Percentiles rank a stretch among this genome's conserved stretches.
phyloP scores from a whole-genome alignment of 1,140 invertebrate species.

The roundworm (Caenorhabditis elegans) region WBcel235 BX284605.5:308501-309000 shows the following conservation, averaged over 20 bases:
- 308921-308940: too few relatives aligned
- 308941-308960: too few relatives aligned
- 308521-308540: too few relatives aligned
- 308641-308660: not conserved
- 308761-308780: conserved; percentile 33
- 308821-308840: conserved; percentile 30
- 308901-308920: too few relatives aligned
- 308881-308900: conserved; percentile 39
- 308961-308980: too few relatives aligned
- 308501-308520: too few relatives aligned
- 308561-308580: not conserved
- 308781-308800: conserved; percentile 43
- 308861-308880: conserved; percentile 28
- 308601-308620: not conserved
- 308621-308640: not conserved
- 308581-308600: too few relatives aligned
- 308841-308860: not conserved
- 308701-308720: conserved; percentile 1
- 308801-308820: conserved; percentile 29
- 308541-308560: not conserved
- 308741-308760: conserved; percentile 34
- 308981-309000: too few relatives aligned
- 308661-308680: conserved; percentile 21
- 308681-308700: conserved; percentile 33
- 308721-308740: conserved; percentile 13